Conservation (phyloP, 2,797 vertebrate species). For the Xenopus petersii region DNA sequence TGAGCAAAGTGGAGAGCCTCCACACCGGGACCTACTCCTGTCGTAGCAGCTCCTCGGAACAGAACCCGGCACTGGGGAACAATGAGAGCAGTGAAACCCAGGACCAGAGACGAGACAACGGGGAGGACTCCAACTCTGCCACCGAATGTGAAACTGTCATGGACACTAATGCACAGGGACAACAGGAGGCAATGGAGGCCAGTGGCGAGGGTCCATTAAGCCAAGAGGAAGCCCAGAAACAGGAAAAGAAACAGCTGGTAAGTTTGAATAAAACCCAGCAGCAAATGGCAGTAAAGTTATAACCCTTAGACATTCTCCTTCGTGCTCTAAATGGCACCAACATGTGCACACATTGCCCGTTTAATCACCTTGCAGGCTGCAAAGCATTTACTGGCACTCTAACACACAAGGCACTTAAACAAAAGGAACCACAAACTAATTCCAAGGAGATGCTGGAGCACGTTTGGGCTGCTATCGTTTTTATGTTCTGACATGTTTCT, state of each 20-base stretch:
- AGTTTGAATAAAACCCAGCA: constrained; percentile 26
- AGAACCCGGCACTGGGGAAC: constrained; percentile 53
- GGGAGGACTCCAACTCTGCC: constrained; percentile 47
- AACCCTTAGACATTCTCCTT: too few relatives aligned
- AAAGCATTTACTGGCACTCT: too few relatives aligned
- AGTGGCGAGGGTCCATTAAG: constrained; percentile 53
- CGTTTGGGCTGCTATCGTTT: too few relatives aligned
- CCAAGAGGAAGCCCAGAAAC: constrained; percentile 67
- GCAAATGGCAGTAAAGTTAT: too few relatives aligned
- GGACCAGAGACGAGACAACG: constrained; percentile 48
- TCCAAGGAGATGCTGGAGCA: too few relatives aligned
- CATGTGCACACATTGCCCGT: too few relatives aligned
- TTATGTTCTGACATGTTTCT: too few relatives aligned
- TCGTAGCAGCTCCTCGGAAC: constrained; percentile 56
- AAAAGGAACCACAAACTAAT: too few relatives aligned
- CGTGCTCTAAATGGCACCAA: too few relatives aligned
- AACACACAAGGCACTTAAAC: too few relatives aligned
- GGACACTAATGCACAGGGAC: constrained; percentile 54
- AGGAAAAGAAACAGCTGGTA: constrained; percentile 73
- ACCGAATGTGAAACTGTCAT: constrained; percentile 18
- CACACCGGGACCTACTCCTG: constrained; percentile 76
- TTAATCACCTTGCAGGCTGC: too few relatives aligned
- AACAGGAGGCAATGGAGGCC: constrained; percentile 55
- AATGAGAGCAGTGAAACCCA: constrained; percentile 59
- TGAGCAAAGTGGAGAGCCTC: constrained; percentile 85